Evolutionary conservation across 1,140 invertebrate genomes (phyloP).

Genomic region (Papilio polytes): DNA sequence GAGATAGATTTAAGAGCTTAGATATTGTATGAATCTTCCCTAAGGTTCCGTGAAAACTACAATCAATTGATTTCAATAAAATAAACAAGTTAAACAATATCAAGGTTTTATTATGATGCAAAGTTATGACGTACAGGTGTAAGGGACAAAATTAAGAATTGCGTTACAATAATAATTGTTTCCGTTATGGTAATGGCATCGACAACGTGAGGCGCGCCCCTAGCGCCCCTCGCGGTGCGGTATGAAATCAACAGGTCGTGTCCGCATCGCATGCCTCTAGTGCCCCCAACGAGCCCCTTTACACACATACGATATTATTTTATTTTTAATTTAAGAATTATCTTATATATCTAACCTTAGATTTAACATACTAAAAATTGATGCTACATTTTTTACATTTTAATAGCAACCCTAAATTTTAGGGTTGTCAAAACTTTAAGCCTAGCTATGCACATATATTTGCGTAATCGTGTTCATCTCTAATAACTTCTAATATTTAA

Average conservation of each 20-base stretch:
- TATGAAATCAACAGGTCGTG: conserved; percentile 75
- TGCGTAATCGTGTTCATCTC: no score
- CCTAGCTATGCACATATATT: no score
- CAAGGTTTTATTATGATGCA: not conserved
- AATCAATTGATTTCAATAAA: no score
- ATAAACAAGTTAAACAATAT: not conserved
- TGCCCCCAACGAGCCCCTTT: conserved; percentile 44
- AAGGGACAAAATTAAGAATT: conserved; percentile 10
- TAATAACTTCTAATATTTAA: no score
- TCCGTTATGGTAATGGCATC: conserved; percentile 40
- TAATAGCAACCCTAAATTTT: not conserved
- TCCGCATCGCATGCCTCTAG: conserved; percentile 55
- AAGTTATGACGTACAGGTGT: conserved; percentile 7
- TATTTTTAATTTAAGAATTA: not conserved
- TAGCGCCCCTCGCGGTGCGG: conserved; percentile 56
- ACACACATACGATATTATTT: conserved; percentile 41
- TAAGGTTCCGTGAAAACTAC: no score
- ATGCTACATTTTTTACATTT: not conserved
- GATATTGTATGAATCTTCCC: no score
- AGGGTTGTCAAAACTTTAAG: not conserved
- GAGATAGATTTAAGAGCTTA: no score
- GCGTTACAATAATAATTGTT: conserved; percentile 35
- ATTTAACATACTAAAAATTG: not conserved
- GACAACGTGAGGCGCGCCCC: conserved; percentile 40
- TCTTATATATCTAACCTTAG: not conserved